Percentiles rank a stretch among this genome's conserved stretches.
These are phyloP conservation scores for Oncopeltus fasciatus DNA, from an alignment of 1,140 invertebrate genomes.

Conservation along the genomic window DNA sequence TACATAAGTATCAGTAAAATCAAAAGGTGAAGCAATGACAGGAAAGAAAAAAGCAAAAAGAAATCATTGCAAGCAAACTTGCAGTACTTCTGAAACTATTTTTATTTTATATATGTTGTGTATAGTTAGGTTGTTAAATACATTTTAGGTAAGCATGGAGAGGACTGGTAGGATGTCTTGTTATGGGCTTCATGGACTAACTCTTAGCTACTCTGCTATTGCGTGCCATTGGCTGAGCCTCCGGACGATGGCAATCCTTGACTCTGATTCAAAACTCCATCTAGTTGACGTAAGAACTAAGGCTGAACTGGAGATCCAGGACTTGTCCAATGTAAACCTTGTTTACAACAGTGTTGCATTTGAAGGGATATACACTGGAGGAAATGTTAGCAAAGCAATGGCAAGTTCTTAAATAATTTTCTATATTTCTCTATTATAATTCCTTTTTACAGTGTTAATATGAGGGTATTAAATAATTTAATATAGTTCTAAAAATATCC, in stretches of 20 bases:
- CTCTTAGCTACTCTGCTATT: conserved; percentile 25
- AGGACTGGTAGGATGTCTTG: conserved; percentile 17
- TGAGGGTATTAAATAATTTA: not conserved
- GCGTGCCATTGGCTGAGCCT: conserved; percentile 78
- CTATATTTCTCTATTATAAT: not conserved
- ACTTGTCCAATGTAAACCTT: conserved; percentile 68
- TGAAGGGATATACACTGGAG: conserved; percentile 64
- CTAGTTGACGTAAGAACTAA: conserved; percentile 78
- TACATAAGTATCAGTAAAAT: no score
- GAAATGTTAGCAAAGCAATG: conserved; percentile 62
- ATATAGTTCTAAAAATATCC: not conserved
- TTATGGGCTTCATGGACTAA: conserved; percentile 25
- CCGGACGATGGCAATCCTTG: conserved; percentile 67
- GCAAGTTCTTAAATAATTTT: conserved; percentile 28
- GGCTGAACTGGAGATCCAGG: conserved; percentile 66
- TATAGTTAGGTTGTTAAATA: no score
- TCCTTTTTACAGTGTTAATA: not conserved
- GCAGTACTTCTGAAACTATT: no score
- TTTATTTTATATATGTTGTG: no score
- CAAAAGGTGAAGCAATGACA: no score
- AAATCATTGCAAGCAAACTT: no score
- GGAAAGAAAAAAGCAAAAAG: no score
- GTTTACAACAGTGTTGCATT: conserved; percentile 88
- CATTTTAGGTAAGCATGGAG: conserved; percentile 23
- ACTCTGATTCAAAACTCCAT: conserved; percentile 72